Conservation (phyloP, 2,797 vertebrate species). For the Bryconaethiops microstoma region DNA sequence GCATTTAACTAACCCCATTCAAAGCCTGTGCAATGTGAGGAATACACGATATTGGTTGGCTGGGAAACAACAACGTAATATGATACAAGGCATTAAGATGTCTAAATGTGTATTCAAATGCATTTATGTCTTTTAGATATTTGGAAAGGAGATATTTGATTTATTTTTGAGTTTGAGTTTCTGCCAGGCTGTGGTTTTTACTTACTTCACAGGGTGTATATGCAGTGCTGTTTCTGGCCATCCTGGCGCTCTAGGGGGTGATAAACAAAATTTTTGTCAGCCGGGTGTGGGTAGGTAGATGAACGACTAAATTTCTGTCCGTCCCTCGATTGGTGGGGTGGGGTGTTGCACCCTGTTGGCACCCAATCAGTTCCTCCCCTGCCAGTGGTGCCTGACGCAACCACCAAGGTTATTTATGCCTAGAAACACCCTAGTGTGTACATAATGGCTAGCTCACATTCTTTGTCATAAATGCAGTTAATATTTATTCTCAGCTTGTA, state of each 20-base stretch:
- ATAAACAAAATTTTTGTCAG: too few species aligned
- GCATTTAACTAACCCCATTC: background rate
- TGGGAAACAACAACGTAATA: background rate
- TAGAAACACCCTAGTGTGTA: too few species aligned
- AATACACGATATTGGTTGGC: background rate
- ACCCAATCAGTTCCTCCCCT: too few species aligned
- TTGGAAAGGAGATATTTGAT: background rate
- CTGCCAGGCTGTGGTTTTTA: background rate
- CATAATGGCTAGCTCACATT: background rate
- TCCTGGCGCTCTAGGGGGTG: too few species aligned
- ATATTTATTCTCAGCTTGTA: background rate
- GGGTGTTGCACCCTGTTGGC: too few species aligned
- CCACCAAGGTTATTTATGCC: too few species aligned
- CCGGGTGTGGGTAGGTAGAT: too few species aligned
- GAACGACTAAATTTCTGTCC: too few species aligned
- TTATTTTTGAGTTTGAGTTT: background rate
- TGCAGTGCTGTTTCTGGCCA: background rate
- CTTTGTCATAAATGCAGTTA: slow-evolving; percentile 1
- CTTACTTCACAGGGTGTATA: background rate
- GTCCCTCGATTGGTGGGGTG: too few species aligned
- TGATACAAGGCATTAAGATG: background rate
- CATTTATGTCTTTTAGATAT: background rate
- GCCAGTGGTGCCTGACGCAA: too few species aligned
- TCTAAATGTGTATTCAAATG: slow-evolving; percentile 5
- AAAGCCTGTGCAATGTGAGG: background rate